phyloP scores from a whole-genome alignment of 1,140 invertebrate genomes.

The Drosophila orosa region DNA sequence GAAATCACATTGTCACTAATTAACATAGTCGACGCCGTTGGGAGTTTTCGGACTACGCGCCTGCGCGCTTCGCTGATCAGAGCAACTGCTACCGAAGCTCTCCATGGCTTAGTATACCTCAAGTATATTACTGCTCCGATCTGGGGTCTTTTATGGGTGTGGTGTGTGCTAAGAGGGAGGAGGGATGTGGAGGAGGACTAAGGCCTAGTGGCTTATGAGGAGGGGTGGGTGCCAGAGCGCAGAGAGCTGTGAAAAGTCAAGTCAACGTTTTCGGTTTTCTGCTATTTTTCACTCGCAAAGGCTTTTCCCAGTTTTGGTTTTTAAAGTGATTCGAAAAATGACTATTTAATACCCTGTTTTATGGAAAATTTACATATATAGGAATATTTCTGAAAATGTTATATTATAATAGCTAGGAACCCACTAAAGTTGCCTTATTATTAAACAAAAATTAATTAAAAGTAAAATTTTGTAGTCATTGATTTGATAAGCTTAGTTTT shows the following conservation, averaged over 20 bases:
- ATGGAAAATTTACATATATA: neutral
- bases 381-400: no score
- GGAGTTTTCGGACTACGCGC: conserved; percentile 70
- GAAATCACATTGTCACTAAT: conserved; percentile 81
- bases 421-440: neutral
- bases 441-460: neutral
- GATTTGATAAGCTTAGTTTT: neutral
- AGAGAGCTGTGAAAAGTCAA: conserved; percentile 75
- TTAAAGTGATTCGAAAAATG: conserved; percentile 49
- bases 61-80: conserved; percentile 75
- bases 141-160: conserved; percentile 5
- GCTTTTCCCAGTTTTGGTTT: conserved; percentile 19
- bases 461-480: neutral
- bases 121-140: neutral
- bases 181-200: conserved; percentile 10
- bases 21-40: conserved; percentile 73
- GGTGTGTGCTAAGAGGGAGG: conserved; percentile 12
- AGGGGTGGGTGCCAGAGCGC: conserved; percentile 57
- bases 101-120: conserved; percentile 7
- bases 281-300: conserved; percentile 7
- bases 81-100: conserved; percentile 45
- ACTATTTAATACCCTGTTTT: conserved; percentile 26
- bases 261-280: conserved; percentile 72
- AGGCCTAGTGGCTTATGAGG: neutral
- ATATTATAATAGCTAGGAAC: neutral